These are phyloP conservation scores for Clarias batrachus DNA, from an alignment of 2,113 vertebrate species.

Conservation along the genomic window DNA sequence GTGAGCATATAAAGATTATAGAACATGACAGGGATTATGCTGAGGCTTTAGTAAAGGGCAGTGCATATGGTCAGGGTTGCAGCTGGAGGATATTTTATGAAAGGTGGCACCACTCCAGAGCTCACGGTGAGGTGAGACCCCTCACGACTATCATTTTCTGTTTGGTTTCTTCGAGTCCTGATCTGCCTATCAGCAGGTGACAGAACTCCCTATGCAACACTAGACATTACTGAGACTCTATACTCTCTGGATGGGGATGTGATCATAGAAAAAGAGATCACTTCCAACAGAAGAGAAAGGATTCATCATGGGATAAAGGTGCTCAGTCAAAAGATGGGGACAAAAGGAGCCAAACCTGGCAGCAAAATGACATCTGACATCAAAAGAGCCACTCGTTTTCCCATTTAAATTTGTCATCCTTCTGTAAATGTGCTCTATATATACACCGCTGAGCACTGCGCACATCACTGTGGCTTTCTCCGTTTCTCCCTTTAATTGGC, in stretches of 20 bases:
- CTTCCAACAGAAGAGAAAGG: neutral
- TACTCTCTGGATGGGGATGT: neutral
- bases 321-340: neutral
- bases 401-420: neutral
- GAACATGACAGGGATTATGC: neutral
- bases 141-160: slow-evolving; percentile 56
- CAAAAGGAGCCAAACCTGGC: neutral
- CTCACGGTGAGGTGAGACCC: neutral
- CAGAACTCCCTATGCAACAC: neutral
- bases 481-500: neutral
- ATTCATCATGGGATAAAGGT: neutral
- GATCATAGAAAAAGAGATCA: neutral
- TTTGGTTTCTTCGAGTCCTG: slow-evolving; percentile 58
- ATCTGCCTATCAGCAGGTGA: slow-evolving; percentile 51
- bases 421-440: neutral
- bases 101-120: neutral
- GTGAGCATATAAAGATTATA: neutral
- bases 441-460: neutral
- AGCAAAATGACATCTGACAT: neutral
- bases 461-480: neutral
- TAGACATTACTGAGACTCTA: slow-evolving; percentile 11
- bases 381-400: neutral
- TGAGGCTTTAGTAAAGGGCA: neutral
- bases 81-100: neutral
- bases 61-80: neutral